A percentile compares a stretch with the other conserved stretches of the same genome.
phyloP scores from a whole-genome alignment of 2,888 invertebrate species.

The Cephus nigrinus region DNA sequence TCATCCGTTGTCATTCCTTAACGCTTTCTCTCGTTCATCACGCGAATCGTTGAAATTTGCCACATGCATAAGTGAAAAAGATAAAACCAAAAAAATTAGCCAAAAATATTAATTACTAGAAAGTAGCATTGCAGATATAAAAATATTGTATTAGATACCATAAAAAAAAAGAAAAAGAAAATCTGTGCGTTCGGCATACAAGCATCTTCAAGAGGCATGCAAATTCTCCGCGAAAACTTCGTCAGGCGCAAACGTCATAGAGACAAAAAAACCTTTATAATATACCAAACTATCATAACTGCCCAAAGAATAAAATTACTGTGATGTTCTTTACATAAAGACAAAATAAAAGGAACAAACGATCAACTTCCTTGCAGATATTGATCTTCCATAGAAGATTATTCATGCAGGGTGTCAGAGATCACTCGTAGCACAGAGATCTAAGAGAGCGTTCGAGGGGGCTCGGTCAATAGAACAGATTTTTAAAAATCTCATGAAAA shows the following conservation, averaged over 20 bases:
- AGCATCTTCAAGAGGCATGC: neutral
- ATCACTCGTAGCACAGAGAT: neutral
- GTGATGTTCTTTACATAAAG: neutral
- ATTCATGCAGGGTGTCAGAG: neutral
- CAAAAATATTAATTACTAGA: neutral
- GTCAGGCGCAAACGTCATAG: neutral
- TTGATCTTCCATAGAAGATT: neutral
- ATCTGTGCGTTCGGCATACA: neutral
- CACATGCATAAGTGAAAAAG: neutral
- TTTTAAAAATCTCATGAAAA: neutral
- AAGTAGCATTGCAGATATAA: neutral
- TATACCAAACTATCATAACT: neutral
- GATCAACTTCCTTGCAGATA: neutral
- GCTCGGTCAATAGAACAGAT: neutral
- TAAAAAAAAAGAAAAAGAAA: neutral
- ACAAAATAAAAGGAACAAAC: neutral
- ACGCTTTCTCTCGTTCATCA: neutral
- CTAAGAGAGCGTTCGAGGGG: neutral
- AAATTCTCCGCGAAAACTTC: conserved; percentile 7
- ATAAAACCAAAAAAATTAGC: conserved; percentile 1
- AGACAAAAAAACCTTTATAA: neutral
- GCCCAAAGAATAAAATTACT: neutral
- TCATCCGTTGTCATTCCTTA: neutral
- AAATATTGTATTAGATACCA: neutral
- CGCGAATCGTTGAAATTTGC: neutral